Evolutionary conservation across 2,888 invertebrate genomes (phyloP).

Genomic region (Brachypterus glaber): DNA sequence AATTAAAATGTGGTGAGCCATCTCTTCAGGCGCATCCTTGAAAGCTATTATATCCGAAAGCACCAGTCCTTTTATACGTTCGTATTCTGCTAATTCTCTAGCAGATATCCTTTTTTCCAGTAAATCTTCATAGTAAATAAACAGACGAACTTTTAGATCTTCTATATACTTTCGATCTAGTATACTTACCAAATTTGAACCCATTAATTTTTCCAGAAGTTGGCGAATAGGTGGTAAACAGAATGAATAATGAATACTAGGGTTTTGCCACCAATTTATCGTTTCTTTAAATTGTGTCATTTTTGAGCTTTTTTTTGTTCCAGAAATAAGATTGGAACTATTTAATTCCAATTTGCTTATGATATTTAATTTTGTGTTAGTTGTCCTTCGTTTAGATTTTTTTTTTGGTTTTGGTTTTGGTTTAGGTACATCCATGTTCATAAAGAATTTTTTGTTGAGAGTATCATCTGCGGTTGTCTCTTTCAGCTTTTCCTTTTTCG

Average conservation of each 20-base stretch:
- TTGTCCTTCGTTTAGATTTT: too few species aligned
- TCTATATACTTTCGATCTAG: background rate
- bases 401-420: too few species aligned
- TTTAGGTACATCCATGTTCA: too few species aligned
- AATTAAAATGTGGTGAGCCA: slow-evolving; percentile 58
- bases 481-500: too few species aligned
- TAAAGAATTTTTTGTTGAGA: too few species aligned
- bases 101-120: background rate
- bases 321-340: too few species aligned
- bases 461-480: too few species aligned
- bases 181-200: background rate
- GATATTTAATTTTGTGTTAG: too few species aligned
- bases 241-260: background rate
- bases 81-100: slow-evolving; percentile 44
- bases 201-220: slow-evolving; percentile 40
- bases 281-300: too few species aligned
- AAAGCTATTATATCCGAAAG: slow-evolving; percentile 58
- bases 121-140: background rate
- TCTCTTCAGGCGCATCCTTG: slow-evolving; percentile 55
- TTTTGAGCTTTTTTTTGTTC: too few species aligned
- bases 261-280: slow-evolving; percentile 2
- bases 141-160: background rate
- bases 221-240: slow-evolving; percentile 44
- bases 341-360: too few species aligned
- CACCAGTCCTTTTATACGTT: slow-evolving; percentile 58